Conservation (phyloP, 2,888 invertebrate species). For the Erebia ligea region DNA sequence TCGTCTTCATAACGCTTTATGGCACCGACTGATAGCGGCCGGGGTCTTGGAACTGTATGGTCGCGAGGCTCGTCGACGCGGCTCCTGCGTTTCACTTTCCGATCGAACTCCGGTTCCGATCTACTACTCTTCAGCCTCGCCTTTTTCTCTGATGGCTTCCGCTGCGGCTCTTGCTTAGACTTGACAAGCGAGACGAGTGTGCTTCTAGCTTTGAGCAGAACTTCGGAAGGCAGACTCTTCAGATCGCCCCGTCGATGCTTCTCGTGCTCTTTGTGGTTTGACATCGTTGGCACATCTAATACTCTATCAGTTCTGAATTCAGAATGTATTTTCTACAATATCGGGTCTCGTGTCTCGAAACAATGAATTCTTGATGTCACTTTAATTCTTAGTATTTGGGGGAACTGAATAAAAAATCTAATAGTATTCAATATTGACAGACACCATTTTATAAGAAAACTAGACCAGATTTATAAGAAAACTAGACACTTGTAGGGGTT, state of each 20-base stretch:
- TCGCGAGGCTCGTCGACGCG: conserved; percentile 62
- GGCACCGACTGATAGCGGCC: conserved; percentile 73
- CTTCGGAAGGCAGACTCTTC: conserved; percentile 75
- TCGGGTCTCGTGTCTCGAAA: not conserved
- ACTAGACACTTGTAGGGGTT: too few species aligned
- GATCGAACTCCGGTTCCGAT: conserved; percentile 72
- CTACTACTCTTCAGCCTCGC: conserved; percentile 67
- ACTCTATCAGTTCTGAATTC: conserved; percentile 14
- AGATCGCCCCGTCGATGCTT: conserved; percentile 74
- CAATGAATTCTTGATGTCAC: not conserved
- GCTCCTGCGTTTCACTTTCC: conserved; percentile 65
- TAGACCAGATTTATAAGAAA: too few species aligned
- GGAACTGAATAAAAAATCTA: too few species aligned
- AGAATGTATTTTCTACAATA: not conserved
- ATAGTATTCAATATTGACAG: too few species aligned
- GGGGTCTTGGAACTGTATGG: conserved; percentile 52
- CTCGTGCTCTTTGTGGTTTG: conserved; percentile 65
- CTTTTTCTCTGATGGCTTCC: conserved; percentile 68
- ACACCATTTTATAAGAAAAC: too few species aligned
- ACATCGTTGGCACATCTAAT: conserved; percentile 59
- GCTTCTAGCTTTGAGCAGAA: conserved; percentile 71
- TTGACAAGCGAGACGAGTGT: conserved; percentile 77
- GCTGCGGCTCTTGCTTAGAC: conserved; percentile 62
- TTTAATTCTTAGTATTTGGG: not conserved
- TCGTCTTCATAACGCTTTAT: conserved; percentile 65